These are phyloP conservation scores for Autographa pulchrina DNA, from an alignment of 2,888 invertebrate genomes.

Conservation along the genomic window DNA sequence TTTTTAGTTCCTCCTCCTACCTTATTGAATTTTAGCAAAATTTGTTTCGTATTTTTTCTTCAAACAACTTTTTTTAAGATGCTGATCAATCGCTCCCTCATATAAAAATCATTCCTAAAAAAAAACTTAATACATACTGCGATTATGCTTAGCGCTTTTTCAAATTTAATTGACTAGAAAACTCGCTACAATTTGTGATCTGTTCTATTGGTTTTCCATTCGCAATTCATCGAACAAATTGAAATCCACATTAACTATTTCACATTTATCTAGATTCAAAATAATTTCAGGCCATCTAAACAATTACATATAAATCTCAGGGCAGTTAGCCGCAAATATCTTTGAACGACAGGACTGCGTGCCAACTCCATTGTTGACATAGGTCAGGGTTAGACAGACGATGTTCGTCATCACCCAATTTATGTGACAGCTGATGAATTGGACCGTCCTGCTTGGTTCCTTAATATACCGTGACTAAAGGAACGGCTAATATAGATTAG, in stretches of 20 bases:
- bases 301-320: conserved; percentile 55
- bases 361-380: conserved; percentile 80
- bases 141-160: too few relatives aligned
- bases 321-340: conserved; percentile 68
- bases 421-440: conserved; percentile 35
- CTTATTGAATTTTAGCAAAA: too few relatives aligned
- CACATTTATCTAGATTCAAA: background rate
- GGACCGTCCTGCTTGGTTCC: background rate
- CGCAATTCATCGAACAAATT: too few relatives aligned
- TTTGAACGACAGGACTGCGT: conserved; percentile 68
- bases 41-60: too few relatives aligned
- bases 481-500: background rate
- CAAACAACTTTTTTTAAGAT: too few relatives aligned
- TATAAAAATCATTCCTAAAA: too few relatives aligned
- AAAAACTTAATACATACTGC: too few relatives aligned
- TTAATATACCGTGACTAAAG: background rate
- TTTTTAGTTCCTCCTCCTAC: background rate
- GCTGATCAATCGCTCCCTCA: too few relatives aligned
- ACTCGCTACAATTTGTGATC: too few relatives aligned
- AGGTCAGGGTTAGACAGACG: conserved; percentile 70
- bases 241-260: background rate
- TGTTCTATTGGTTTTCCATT: too few relatives aligned
- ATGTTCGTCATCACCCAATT: conserved; percentile 38
- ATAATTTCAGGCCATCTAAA: conserved; percentile 50
- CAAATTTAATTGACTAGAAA: too few relatives aligned